Evolutionary conservation across 2,113 vertebrate genomes (phyloP), one percentile per base, ranked within the genome.

Genomic region (Formicarius rufipectus): DNA sequence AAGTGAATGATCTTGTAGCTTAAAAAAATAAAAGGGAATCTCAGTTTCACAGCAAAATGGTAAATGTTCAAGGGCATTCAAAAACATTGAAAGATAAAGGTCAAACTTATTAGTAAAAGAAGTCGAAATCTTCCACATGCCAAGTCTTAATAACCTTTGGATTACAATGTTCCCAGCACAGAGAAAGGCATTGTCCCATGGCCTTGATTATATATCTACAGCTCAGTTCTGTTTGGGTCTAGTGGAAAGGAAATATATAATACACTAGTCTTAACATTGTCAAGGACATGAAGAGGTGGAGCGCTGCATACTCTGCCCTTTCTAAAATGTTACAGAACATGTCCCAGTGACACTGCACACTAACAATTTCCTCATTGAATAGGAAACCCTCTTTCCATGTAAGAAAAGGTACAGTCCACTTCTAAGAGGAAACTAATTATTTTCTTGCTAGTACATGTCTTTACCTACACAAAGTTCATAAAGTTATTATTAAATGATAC

Each of bases 61-160:
- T 90, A 89, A 85, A 49, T 84, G 49, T 66, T 53, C 76, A 94
- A 95, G 90, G 89, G 90, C 76, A 68, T 42, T 53, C 56, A 92
- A 93, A 77, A 93, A 67, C 47, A 84, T 15, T 66, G 73, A 87
- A 95, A 92, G 64, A 75, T 84, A 95, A 96, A 93, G 84, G 90
- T 96, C 94, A 94, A 91, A 87, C 42, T 75, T 96, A 71, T 72
- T 90, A 96, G 47, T 40, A 84, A 88, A 88, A 94, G 28, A 85
- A 79, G 21, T 27, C 78, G 86, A 81, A 93, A 94, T 64, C 37
- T 90, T 90, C 39, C 27, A 73, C 69, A 81, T 73, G 45, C n/a
- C 12, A 1, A 64, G 17, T 58, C 78, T 91, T 90, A 91, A 94
- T 69, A 96, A 59, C 33, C 16, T 8, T 64, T 0, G 0, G 74